Evolutionary conservation across 2,113 vertebrate genomes (phyloP).

Genomic region (Stegastes partitus): DNA sequence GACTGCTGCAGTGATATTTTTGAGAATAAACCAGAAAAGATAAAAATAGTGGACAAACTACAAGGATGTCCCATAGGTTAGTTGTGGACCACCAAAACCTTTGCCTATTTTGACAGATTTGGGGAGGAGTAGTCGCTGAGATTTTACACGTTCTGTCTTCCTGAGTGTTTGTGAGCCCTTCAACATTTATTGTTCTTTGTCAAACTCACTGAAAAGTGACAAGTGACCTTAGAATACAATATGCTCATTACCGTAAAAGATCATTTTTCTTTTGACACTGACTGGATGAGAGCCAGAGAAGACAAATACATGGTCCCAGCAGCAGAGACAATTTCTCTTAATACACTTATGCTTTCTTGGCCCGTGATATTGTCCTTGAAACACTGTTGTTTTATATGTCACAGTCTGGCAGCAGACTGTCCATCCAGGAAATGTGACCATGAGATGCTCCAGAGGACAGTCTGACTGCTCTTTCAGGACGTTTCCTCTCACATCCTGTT

Average conservation of each 20-base stretch:
- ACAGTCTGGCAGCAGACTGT: constrained; percentile 10
- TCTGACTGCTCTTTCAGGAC: constrained; percentile 17
- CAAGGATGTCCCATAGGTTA: too few species aligned
- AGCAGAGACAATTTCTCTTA: background rate
- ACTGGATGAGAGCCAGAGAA: background rate
- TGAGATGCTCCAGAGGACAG: constrained; percentile 40
- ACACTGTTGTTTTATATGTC: background rate
- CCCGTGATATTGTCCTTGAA: background rate
- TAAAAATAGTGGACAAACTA: too few species aligned
- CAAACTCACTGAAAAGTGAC: background rate
- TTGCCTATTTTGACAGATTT: too few species aligned
- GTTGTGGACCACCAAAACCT: too few species aligned
- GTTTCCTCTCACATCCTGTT: constrained; percentile 46
- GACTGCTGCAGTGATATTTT: too few species aligned
- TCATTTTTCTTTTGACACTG: too few species aligned
- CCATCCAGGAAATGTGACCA: constrained; percentile 46
- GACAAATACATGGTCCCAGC: background rate
- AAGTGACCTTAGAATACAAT: background rate
- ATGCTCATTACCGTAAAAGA: too few species aligned
- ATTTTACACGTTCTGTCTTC: too few species aligned
- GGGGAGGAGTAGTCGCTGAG: too few species aligned
- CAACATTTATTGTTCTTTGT: background rate
- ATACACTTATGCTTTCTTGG: background rate
- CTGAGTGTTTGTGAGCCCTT: background rate
- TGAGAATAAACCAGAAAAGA: too few species aligned